Conservation (phyloP, 2,888 invertebrate species). For the Phoronis australis region DNA sequence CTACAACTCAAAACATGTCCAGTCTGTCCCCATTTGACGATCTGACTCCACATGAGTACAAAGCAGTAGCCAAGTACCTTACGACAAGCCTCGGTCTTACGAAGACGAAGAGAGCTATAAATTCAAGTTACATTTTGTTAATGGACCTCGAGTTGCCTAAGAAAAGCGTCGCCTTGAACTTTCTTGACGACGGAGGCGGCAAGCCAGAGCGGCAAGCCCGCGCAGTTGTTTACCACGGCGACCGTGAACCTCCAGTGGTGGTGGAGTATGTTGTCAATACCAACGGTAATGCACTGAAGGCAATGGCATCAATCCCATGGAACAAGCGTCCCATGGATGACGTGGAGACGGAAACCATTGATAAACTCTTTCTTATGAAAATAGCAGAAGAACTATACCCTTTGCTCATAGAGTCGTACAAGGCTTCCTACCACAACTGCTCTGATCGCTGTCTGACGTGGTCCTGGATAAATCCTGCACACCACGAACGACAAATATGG, state of each 20-base stretch:
- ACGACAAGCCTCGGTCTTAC: constrained; percentile 17
- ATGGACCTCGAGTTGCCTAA: constrained; percentile 17
- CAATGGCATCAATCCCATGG: constrained; percentile 18
- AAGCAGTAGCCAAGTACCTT: constrained; percentile 14
- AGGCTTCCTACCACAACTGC: constrained; percentile 22
- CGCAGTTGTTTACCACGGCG: constrained; percentile 31
- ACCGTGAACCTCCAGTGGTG: constrained; percentile 17
- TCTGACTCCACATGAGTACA: constrained; percentile 20
- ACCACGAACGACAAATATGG: constrained; percentile 30
- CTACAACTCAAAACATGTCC: no score
- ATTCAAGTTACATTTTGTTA: not conserved
- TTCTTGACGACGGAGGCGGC: constrained; percentile 12
- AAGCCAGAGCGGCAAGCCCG: constrained; percentile 26
- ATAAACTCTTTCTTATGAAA: constrained; percentile 5
- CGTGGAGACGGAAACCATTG: constrained; percentile 17
- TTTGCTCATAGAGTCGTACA: constrained; percentile 29
- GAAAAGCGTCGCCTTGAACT: constrained; percentile 18
- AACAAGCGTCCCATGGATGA: constrained; percentile 21
- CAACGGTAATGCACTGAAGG: constrained; percentile 11
- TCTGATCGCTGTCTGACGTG: constrained; percentile 22
- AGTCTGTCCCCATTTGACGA: constrained; percentile 23
- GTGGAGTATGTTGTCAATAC: constrained; percentile 31
- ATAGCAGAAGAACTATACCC: constrained; percentile 17
- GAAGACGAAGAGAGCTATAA: not conserved
- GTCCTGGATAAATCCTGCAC: constrained; percentile 20